Evolutionary conservation across 2,888 invertebrate species (phyloP).

Genomic region (Amphimallon solstitiale): DNA sequence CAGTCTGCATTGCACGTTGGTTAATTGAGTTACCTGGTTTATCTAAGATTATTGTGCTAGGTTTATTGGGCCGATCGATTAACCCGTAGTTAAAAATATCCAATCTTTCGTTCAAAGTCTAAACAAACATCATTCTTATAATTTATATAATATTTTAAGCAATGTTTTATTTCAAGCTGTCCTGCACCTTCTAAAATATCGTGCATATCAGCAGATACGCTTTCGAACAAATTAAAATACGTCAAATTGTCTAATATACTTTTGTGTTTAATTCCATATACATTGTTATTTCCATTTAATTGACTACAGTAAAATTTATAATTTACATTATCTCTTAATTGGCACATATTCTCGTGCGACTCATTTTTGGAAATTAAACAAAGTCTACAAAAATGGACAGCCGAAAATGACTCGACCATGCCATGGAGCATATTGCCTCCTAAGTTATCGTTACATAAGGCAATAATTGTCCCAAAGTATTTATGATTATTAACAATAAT

Average conservation of each 20-base stretch:
- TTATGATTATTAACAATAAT: background rate
- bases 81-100: background rate
- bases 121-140: background rate
- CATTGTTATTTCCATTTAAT: no score
- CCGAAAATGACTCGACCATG: slow-evolving; percentile 46
- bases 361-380: no score
- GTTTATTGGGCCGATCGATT: slow-evolving; percentile 5
- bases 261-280: no score
- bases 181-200: no score
- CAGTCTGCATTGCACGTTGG: background rate
- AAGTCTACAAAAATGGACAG: slow-evolving; percentile 41
- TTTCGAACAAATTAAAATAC: no score
- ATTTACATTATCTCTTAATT: no score
- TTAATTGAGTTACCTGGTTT: slow-evolving; percentile 6
- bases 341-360: no score
- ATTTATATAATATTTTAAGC: no score
- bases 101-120: background rate
- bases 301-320: no score
- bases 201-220: no score
- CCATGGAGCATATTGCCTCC: slow-evolving; percentile 43
- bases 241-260: no score
- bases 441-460: slow-evolving; percentile 42
- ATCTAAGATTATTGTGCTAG: slow-evolving; percentile 13
- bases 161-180: no score
- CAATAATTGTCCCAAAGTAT: slow-evolving; percentile 37